Percentiles rank a stretch among this genome's conserved stretches.
These are phyloP conservation scores for Musca domestica DNA, from an alignment of 1,140 invertebrate genomes.

Conservation along the genomic window DNA sequence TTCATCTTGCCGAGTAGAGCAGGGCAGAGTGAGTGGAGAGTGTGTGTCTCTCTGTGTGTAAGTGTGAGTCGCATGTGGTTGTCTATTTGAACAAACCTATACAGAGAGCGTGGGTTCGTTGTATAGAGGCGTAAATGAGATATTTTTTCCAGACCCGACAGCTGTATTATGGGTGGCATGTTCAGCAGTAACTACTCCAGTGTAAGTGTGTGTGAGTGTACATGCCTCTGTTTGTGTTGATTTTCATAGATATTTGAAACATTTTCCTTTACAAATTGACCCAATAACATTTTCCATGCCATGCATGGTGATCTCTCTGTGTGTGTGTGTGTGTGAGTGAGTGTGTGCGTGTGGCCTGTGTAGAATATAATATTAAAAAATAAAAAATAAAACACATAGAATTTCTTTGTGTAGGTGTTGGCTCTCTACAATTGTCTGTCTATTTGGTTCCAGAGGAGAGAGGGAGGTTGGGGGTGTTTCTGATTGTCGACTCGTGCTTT, in stretches of 20 bases:
- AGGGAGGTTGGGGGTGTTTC: background rate
- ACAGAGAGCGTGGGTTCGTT: no score
- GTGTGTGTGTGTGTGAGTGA: background rate
- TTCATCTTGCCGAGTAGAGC: background rate
- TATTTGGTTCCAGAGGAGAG: background rate
- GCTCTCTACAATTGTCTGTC: background rate
- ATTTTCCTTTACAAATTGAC: conserved; percentile 15
- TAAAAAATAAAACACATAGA: no score
- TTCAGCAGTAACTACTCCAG: no score
- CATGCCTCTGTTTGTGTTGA: background rate
- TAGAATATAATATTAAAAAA: no score
- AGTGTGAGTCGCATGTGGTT: background rate
- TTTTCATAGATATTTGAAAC: background rate
- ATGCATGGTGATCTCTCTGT: background rate
- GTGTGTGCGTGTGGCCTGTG: background rate
- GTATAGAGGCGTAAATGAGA: no score
- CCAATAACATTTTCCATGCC: conserved; percentile 7
- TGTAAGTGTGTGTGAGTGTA: background rate
- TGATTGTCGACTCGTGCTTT: background rate
- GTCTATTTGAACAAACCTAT: no score
- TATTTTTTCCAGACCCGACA: no score
- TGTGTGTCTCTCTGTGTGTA: background rate
- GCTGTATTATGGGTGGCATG: no score
- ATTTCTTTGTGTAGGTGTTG: background rate
- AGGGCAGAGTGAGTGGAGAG: background rate